Evolutionary conservation across 2,888 invertebrate genomes (phyloP), one percentile per base, ranked within the genome.

Genomic region (Nebria salina): DNA sequence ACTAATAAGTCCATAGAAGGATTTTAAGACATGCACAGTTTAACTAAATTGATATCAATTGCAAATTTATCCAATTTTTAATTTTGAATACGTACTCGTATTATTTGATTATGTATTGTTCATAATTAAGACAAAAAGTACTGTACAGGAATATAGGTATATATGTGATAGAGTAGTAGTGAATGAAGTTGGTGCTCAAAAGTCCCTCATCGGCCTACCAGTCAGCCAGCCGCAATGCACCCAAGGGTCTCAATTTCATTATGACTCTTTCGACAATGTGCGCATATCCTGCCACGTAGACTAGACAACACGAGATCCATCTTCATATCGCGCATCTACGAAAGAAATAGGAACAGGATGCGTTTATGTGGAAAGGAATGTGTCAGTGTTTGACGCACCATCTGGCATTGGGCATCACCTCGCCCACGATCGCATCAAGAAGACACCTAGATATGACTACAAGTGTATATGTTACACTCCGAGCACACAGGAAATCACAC

Each of bases 361-460:
- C 54, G 54, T 54, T 8, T 54, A 13, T 54, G 2, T 42, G 75
- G 75, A 75, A 41, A 54, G 54, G 54, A 54, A 54, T 54, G 54
- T 54, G 54, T 54, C 54, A 54, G 54, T 54, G 54, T 8, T 54
- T 54, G 13, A 11, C 54, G 54, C 54, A 13, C 54, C 54, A 54
- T 54, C 54, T 11, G 8, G 8, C 54, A 13, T 54, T 34, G 34
- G 34, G 34, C 34, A 34, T 34, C 34, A 34, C 5, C 34, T 34
- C 34, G 34, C 34, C 34, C 34, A 34, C 34, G 34, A 34, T 34
- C 34, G 2, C 34, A 34, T 34, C 34, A 34, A 34, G 34, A 34
- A 34, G 34, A 34, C 34, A 54, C 54, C 88, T 89, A 89, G 88
- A 88, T 89, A 89, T 89, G 89, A 89, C 89, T 89, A 89, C 89